Evolutionary conservation across 2,797 vertebrate species (phyloP).

Genomic region (Vespertilio murinus): DNA sequence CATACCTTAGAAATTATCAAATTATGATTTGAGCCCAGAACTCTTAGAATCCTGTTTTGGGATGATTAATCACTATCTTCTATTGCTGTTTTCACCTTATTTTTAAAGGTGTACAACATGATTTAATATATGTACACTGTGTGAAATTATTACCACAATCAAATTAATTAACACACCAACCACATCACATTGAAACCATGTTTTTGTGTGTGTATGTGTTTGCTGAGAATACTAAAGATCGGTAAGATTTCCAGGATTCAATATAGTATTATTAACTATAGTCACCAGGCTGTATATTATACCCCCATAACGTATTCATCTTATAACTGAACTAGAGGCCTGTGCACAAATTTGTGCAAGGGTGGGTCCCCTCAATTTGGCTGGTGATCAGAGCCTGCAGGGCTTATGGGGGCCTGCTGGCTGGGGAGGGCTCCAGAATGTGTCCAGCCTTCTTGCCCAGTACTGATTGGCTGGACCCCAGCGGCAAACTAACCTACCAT

Average conservation of each 20-base stretch:
- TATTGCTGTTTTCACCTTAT: not conserved
- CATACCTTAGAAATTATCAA: not conserved
- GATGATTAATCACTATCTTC: not conserved
- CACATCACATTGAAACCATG: not conserved
- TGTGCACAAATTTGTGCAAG: too few relatives aligned
- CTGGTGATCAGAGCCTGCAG: accelerated
- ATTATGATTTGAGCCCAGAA: not conserved
- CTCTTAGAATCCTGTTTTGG: not conserved
- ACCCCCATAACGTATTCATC: not conserved
- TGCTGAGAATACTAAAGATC: not conserved
- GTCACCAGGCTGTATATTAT: not conserved
- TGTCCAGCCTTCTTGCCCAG: too few relatives aligned
- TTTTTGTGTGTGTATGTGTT: not conserved
- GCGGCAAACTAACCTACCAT: too few relatives aligned
- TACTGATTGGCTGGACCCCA: too few relatives aligned
- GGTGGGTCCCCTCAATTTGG: too few relatives aligned
- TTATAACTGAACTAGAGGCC: not conserved
- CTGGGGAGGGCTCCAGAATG: too few relatives aligned
- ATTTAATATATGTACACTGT: not conserved
- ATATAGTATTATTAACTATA: not conserved
- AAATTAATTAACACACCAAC: not conserved
- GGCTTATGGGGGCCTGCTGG: too few relatives aligned
- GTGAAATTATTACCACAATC: not conserved
- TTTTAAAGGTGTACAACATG: not conserved
- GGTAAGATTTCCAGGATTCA: not conserved